Evolutionary conservation across 1,140 invertebrate species (phyloP).

Genomic region (Cyclargus thomasi): DNA sequence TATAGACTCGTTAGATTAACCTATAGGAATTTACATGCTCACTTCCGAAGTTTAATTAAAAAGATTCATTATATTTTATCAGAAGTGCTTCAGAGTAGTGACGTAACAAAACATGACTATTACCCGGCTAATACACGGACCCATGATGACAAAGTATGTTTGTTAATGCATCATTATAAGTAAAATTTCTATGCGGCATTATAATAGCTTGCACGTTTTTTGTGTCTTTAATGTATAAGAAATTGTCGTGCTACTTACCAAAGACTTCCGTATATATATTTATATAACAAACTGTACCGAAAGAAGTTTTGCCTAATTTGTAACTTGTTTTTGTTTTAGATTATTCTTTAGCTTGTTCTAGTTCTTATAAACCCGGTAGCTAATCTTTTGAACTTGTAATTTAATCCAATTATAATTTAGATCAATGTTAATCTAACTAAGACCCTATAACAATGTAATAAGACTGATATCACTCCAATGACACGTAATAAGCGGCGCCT

Average conservation of each 20-base stretch:
- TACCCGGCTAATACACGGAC: neutral
- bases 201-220: neutral
- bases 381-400: constrained; percentile 24
- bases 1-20: too few species aligned
- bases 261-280: neutral
- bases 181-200: neutral
- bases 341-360: neutral
- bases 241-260: neutral
- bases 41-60: too few species aligned
- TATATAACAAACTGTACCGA: neutral
- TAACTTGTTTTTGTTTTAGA: neutral
- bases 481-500: constrained; percentile 3
- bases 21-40: too few species aligned
- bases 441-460: constrained; percentile 16
- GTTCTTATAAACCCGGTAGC: constrained; percentile 9
- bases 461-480: neutral
- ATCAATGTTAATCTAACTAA: neutral
- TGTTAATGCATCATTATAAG: constrained; percentile 3
- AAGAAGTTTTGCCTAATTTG: neutral
- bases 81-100: neutral
- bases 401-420: constrained; percentile 19
- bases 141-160: neutral
- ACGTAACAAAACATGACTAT: neutral
- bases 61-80: neutral
- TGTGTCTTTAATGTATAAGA: constrained; percentile 1